phyloP scores from a whole-genome alignment of 37 sponge, comb jelly and placozoan species.

The Spongilla lacustris region DNA sequence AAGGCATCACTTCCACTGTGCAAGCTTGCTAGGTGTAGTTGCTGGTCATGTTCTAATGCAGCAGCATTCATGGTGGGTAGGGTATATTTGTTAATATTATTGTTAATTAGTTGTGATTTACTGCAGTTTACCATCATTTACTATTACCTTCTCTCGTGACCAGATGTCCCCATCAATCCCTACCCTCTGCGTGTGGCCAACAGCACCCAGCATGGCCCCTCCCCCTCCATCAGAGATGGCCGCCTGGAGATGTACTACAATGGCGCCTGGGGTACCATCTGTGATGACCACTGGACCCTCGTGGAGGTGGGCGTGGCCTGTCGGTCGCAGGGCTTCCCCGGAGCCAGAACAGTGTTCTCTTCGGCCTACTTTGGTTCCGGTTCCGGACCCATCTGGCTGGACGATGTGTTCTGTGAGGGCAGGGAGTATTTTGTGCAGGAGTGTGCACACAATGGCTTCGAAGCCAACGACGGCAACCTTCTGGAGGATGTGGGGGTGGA shows the following conservation, averaged over 20 bases:
- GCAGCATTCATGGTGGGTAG: too few relatives aligned
- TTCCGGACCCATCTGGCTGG: conserved; percentile 68
- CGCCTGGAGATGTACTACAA: conserved; percentile 45
- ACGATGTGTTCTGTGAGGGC: conserved; percentile 48
- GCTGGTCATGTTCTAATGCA: too few relatives aligned
- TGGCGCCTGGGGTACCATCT: conserved; percentile 52
- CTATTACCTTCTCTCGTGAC: background rate
- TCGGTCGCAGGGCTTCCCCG: conserved; percentile 50
- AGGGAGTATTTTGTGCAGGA: conserved; percentile 52
- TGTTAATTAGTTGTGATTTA: too few relatives aligned
- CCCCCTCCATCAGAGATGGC: background rate
- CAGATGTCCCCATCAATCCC: conserved; percentile 9
- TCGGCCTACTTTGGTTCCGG: conserved; percentile 57
- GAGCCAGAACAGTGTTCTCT: conserved; percentile 27
- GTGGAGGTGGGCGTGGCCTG: conserved; percentile 28
- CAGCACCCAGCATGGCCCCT: background rate
- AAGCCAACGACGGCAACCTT: conserved; percentile 41
- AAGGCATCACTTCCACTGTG: too few relatives aligned
- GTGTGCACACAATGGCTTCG: conserved; percentile 32
- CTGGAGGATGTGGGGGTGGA: conserved; percentile 52
- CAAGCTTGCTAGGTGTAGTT: too few relatives aligned
- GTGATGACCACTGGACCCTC: conserved; percentile 36
- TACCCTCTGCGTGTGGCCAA: conserved; percentile 14
- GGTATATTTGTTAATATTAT: too few relatives aligned
- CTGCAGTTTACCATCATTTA: too few relatives aligned